Evolutionary conservation across 2,888 invertebrate species (phyloP).

Genomic region (Strigamia maritima): DNA sequence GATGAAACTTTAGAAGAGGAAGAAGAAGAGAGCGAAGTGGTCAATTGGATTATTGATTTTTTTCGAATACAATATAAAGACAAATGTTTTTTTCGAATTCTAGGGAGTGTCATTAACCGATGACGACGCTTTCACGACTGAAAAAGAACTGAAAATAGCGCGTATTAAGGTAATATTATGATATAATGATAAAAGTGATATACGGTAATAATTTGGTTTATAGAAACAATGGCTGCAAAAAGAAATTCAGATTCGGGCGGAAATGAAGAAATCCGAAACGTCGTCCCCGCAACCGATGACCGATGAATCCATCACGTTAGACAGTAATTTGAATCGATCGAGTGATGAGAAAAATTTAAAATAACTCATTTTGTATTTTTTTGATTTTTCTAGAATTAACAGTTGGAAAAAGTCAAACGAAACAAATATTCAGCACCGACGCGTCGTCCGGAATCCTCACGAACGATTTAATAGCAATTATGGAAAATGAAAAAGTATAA

Average conservation of each 20-base stretch:
- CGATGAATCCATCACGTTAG: neutral
- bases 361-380: neutral
- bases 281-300: neutral
- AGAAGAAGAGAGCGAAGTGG: neutral
- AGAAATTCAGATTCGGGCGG: neutral
- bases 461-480: conserved; percentile 51
- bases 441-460: conserved; percentile 52
- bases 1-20: neutral
- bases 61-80: no score
- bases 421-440: conserved; percentile 50
- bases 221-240: conserved; percentile 28
- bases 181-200: neutral
- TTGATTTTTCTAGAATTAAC: neutral
- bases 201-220: neutral
- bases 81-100: neutral
- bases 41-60: neutral
- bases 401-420: conserved; percentile 22
- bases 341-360: no score
- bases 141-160: neutral
- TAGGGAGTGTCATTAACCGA: neutral
- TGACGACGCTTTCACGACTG: conserved; percentile 15
- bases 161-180: neutral
- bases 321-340: no score
- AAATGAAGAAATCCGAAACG: neutral
- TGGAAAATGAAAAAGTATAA: conserved; percentile 47